A percentile compares a stretch with the other conserved stretches of the same genome.
Conservation (phyloP, 2,888 invertebrate species). For the Spisula subtruncata region DNA sequence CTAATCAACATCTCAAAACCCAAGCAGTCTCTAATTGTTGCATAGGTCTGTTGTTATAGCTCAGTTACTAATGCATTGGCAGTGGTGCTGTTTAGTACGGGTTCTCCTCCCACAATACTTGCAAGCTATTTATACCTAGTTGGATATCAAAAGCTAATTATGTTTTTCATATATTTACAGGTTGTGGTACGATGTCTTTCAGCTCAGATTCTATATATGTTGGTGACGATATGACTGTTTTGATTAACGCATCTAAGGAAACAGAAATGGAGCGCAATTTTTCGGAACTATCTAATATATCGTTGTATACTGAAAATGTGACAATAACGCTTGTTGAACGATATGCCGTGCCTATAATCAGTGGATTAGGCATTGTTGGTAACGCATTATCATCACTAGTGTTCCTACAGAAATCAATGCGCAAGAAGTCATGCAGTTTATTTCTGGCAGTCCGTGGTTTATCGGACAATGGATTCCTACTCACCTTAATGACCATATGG, state of each 20-base stretch:
- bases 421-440: constrained; percentile 92
- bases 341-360: constrained; percentile 65
- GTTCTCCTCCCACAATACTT: too few species aligned
- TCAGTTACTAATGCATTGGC: too few species aligned
- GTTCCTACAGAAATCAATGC: constrained; percentile 92
- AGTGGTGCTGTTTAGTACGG: too few species aligned
- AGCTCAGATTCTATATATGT: background rate
- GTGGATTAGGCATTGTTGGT: constrained; percentile 91
- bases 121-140: too few species aligned
- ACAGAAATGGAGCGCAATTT: background rate
- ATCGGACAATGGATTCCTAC: constrained; percentile 93
- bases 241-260: background rate
- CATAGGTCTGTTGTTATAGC: too few species aligned
- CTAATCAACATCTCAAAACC: too few species aligned
- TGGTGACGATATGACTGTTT: background rate
- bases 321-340: constrained; percentile 37
- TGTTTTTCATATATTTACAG: background rate
- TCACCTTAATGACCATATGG: constrained; percentile 89
- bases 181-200: background rate
- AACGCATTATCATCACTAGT: constrained; percentile 92
- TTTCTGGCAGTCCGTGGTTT: constrained; percentile 93
- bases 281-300: background rate
- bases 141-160: too few species aligned
- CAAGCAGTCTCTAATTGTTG: too few species aligned
- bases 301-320: background rate